phyloP scores from a whole-genome alignment of 2,113 vertebrate genomes.

The Sminthopsis crassicaudata region DNA sequence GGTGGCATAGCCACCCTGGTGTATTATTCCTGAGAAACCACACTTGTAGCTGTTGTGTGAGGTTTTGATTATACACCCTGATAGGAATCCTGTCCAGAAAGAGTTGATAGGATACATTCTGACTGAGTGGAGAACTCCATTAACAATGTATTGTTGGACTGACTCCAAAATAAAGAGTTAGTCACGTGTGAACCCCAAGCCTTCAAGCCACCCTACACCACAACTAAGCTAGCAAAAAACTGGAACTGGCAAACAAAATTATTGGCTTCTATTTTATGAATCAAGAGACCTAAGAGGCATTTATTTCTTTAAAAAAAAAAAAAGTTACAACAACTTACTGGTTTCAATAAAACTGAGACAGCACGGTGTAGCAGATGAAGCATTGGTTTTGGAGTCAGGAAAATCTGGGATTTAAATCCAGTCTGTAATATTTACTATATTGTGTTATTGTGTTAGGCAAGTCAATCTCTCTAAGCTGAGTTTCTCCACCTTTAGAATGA shows the following conservation, averaged over 20 bases:
- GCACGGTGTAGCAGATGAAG: not conserved
- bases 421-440: not conserved
- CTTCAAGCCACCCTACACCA: no score
- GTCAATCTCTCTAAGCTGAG: not conserved
- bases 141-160: not conserved
- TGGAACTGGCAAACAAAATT: accelerated
- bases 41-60: not conserved
- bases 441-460: not conserved
- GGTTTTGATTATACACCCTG: conserved; percentile 22
- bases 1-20: conserved; percentile 84
- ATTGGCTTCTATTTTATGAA: not conserved
- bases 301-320: not conserved
- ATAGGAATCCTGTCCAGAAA: not conserved
- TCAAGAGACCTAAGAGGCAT: not conserved
- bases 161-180: not conserved
- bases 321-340: not conserved
- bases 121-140: not conserved
- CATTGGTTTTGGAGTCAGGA: not conserved
- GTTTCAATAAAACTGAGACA: not conserved
- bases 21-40: conserved; percentile 41
- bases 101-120: not conserved
- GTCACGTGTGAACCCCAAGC: not conserved
- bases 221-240: not conserved
- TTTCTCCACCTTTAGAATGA: not conserved
- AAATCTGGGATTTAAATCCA: not conserved